phyloP scores from a whole-genome alignment of 2,113 vertebrate genomes.

The Cichladusa arquata region DNA sequence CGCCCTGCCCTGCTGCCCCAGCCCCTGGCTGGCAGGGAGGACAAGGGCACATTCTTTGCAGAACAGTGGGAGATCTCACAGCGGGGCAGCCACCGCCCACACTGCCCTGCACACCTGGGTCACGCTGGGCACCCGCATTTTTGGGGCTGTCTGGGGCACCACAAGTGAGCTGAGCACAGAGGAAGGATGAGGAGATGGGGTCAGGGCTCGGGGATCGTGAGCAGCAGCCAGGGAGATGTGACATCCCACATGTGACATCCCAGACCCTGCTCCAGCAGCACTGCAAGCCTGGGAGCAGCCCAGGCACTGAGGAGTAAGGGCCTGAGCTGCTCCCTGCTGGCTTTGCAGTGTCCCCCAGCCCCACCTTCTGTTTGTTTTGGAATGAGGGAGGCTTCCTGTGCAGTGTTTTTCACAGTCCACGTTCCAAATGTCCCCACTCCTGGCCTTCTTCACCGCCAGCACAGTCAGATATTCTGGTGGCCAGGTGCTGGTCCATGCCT shows the following conservation, averaged over 20 bases:
- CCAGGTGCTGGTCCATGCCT: neutral
- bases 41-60: conserved; percentile 41
- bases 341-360: neutral
- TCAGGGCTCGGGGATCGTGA: rapidly evolving
- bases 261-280: neutral
- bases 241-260: neutral
- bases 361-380: neutral
- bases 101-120: neutral
- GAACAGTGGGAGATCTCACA: neutral
- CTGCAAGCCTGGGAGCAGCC: neutral
- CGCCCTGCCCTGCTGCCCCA: rapidly evolving
- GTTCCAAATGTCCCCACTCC: neutral
- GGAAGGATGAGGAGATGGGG: neutral
- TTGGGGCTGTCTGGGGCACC: neutral
- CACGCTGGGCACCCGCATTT: neutral
- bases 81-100: neutral
- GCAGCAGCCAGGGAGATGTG: neutral
- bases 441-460: neutral
- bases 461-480: neutral
- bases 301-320: neutral
- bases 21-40: neutral
- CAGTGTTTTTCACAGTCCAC: neutral
- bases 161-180: rapidly evolving
- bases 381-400: neutral
- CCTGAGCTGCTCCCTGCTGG: neutral